Base-by-base conservation (phyloP, 2,113 vertebrate species). In the Halichoerus grypus region DNA sequence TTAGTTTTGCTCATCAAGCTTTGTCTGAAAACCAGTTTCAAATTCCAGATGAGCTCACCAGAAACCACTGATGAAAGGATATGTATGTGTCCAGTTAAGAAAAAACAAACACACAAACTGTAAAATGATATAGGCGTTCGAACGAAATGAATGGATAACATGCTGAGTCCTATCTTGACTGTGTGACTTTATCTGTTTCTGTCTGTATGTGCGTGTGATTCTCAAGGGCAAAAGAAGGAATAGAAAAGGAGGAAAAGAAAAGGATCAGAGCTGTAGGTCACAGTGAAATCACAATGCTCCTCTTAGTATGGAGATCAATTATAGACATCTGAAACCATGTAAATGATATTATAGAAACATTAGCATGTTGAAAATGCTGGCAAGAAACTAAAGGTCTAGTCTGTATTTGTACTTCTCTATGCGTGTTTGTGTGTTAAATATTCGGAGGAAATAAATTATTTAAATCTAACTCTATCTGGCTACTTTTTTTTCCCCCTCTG, bases 11-110 rank as follows among this genome's bases (percentile, higher is more conserved):
- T 97, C 22, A 94, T 28, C 65, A 87, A 39, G 0, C 5, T 90
- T 92, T 88, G 46, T 57, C 19, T 91, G 24, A 97, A 91, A 98
- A 93, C 71, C 88, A 96, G 71, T 96, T 98, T 94, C 9, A 31
- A 94, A 92, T 33, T 90, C 72, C 97, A 72, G 69, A 90, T 82
- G 26, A 96, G 39, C 5, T 97, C 86, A 72, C 81, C 79, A 97
- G 90, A 88, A 98, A 91, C 69, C 55, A 82, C 59, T 53, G 15
- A 87, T 87, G 84, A 88, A 82, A 98, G 76, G 1, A 57, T 69
- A 53, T 59, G 2, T 19, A 84, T 51, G 46, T 71, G 61, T 84
- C n/a, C 83, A 76, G 0, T 84, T 77, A 88, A 28, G n/a, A 26
- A 21, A 42, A 65, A 53, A 55, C 85, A 89, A 36, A 51, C 49